These are phyloP conservation scores for Atta texana DNA, from an alignment of 1,140 invertebrate genomes.

Conservation along the genomic window DNA sequence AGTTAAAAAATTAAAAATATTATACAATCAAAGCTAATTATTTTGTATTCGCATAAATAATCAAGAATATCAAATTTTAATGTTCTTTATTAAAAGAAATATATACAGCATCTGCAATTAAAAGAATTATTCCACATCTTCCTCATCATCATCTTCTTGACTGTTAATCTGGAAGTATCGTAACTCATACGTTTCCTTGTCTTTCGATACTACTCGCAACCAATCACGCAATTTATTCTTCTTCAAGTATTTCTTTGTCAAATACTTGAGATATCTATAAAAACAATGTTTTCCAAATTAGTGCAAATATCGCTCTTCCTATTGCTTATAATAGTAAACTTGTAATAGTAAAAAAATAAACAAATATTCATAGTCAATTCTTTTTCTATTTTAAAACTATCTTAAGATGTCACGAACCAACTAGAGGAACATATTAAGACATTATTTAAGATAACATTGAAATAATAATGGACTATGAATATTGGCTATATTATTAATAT, in stretches of 20 bases:
- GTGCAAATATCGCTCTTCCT: constrained; percentile 82
- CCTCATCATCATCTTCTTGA: constrained; percentile 97
- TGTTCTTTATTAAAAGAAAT: constrained; percentile 80
- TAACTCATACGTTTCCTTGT: constrained; percentile 98
- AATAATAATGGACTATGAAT: too few species aligned
- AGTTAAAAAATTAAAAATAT: not conserved
- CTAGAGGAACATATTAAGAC: too few species aligned
- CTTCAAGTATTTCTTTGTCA: constrained; percentile 99
- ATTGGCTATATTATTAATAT: not conserved
- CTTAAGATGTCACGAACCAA: too few species aligned
- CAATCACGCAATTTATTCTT: constrained; percentile 99
- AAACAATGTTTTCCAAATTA: constrained; percentile 75
- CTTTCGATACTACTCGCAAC: constrained; percentile 98
- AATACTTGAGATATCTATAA: constrained; percentile 97
- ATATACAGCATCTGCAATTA: constrained; percentile 79
- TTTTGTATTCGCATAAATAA: too few species aligned
- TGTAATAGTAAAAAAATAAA: too few species aligned
- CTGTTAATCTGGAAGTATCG: constrained; percentile 99
- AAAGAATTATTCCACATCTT: constrained; percentile 93
- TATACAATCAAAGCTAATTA: too few species aligned
- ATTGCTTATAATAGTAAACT: constrained; percentile 4
- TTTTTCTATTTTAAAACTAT: too few species aligned
- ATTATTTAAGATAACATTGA: too few species aligned
- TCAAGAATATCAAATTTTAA: not conserved
- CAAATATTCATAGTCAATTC: not conserved